Base-by-base conservation (phyloP, 2,797 vertebrate genomes). In the Syndactyla subalaris region DNA sequence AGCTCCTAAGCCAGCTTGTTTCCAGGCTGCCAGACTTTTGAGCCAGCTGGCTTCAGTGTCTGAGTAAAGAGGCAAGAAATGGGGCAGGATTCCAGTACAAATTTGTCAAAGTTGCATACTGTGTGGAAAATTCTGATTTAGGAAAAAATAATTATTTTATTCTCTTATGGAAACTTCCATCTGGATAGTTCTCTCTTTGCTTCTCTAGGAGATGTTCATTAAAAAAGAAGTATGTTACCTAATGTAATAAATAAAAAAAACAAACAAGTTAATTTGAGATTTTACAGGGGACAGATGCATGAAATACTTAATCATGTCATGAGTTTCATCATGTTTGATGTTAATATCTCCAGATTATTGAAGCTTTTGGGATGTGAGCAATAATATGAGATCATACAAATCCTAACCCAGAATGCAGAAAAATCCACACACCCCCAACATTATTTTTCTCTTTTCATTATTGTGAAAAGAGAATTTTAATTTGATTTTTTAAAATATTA, bases 31-130 rank as follows among this genome's bases (percentile, higher is more conserved):
- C 65, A 85, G 71, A 52, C 41, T 82, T 36, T 85, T 38, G 38
- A 94, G 94, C 95, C 94, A 96, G 79, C 78, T 96, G 95, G 94
- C 94, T 96, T 92, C 58, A 68, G 1, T 66, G 83, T 78, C 54
- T 93, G 73, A 65, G 45, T 82, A 54, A 89, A 91, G 87, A 76
- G 68, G 49, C 78, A 95, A 95, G 79, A 86, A 92, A 45, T 38
- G 20, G 57, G 85, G 52, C 82, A 89, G 57, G 51, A 83, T 92
- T 94, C 81, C 91, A 89, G 21, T 63, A 66, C 1, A 27, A 80
- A 83, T 91, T 89, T 85, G 65, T 80, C 41, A 30, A 45, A 94
- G 74, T 79, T 58, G 41, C 65, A 68, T 13, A 12, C 61, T 65
- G 5, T 26, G 72, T 75, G 52, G 76, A 78, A 90, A 93, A 94